Conservation (phyloP, 2,113 vertebrate species). For the Corythornis vintsioides region DNA sequence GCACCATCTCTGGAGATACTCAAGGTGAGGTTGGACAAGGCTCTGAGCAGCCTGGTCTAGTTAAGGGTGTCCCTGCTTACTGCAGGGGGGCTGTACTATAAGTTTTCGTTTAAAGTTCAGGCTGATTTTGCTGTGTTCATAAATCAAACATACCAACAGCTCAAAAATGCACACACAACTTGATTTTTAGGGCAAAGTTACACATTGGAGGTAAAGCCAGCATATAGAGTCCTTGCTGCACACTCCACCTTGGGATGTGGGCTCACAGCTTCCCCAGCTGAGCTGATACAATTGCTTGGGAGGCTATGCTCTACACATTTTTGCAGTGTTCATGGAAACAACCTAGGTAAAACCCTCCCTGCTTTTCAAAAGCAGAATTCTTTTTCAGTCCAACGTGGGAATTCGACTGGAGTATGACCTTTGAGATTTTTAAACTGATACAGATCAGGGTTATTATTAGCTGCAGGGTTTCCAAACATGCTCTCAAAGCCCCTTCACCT, state of each 20-base stretch:
- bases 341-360: not conserved
- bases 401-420: not conserved
- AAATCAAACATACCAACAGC: not conserved
- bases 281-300: not conserved
- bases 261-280: not conserved
- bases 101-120: not conserved
- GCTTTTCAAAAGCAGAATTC: not conserved
- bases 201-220: not conserved
- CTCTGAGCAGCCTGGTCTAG: too few species aligned
- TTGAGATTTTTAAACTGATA: not conserved
- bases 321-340: not conserved
- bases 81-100: not conserved
- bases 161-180: not conserved
- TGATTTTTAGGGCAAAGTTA: not conserved
- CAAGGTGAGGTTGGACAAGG: too few species aligned
- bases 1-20: too few species aligned
- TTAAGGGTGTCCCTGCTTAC: too few species aligned
- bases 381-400: not conserved
- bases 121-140: not conserved
- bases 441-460: not conserved
- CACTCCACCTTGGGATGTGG: accelerated
- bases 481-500: not conserved
- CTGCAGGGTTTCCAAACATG: not conserved
- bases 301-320: not conserved
- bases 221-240: not conserved